These are phyloP conservation scores for Hermodice carunculata DNA, from an alignment of 2,888 invertebrate genomes.

Conservation along the genomic window DNA sequence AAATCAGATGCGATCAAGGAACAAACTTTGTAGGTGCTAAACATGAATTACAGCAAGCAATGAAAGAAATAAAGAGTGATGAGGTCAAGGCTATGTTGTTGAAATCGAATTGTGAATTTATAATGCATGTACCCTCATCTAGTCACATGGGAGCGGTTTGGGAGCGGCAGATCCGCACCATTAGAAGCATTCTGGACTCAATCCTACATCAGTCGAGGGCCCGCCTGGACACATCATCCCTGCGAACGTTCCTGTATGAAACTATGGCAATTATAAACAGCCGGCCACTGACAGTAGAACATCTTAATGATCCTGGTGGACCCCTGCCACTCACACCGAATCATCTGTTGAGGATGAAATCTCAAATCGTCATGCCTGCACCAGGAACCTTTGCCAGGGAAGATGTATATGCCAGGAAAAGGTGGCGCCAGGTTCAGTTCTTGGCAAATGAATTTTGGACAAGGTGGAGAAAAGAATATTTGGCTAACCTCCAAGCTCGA, in stretches of 20 bases:
- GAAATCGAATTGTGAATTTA: constrained; percentile 8
- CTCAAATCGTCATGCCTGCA: not conserved
- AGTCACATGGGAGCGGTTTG: constrained; percentile 49
- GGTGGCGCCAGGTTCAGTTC: constrained; percentile 24
- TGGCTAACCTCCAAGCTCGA: constrained; percentile 7
- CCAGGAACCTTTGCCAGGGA: constrained; percentile 14
- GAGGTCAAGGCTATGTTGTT: not conserved
- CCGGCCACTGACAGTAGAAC: constrained; percentile 32
- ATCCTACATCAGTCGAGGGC: constrained; percentile 19
- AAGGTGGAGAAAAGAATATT: constrained; percentile 22
- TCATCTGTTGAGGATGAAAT: constrained; percentile 24
- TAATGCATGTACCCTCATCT: constrained; percentile 43
- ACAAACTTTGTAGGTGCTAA: constrained; percentile 24
- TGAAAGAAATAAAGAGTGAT: constrained; percentile 14
- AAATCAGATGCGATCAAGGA: constrained; percentile 6
- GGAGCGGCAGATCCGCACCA: constrained; percentile 46
- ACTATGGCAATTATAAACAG: constrained; percentile 35
- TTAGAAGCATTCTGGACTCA: constrained; percentile 34
- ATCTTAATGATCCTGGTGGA: constrained; percentile 20
- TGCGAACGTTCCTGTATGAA: constrained; percentile 41
- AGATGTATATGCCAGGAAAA: constrained; percentile 5
- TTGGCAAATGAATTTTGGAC: constrained; percentile 25
- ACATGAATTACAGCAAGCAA: constrained; percentile 10
- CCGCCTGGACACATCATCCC: constrained; percentile 27
- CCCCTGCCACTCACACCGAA: constrained; percentile 22